Conservation (phyloP, 2,888 invertebrate genomes). For the Pandemis heparana region DNA sequence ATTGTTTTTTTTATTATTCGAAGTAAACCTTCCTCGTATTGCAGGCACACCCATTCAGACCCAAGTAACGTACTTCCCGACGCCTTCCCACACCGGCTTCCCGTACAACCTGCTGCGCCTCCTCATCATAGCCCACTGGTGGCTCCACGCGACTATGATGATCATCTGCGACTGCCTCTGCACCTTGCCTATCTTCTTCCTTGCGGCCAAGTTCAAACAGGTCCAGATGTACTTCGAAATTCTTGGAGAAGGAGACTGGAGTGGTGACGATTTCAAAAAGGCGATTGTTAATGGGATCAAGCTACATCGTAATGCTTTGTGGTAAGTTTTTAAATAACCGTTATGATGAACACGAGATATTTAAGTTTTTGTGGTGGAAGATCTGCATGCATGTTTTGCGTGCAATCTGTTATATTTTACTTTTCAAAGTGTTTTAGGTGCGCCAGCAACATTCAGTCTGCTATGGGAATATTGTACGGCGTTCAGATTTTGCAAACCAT, state of each 20-base stretch:
- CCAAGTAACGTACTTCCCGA: slow-evolving; percentile 62
- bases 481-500: slow-evolving; percentile 64
- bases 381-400: too few relatives aligned
- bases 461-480: slow-evolving; percentile 65
- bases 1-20: too few relatives aligned
- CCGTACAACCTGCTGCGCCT: slow-evolving; percentile 56
- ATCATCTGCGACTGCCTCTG: slow-evolving; percentile 57
- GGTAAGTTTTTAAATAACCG: slow-evolving; percentile 49
- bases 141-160: slow-evolving; percentile 62
- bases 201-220: slow-evolving; percentile 61
- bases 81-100: slow-evolving; percentile 51
- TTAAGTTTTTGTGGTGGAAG: too few relatives aligned
- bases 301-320: slow-evolving; percentile 64
- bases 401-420: too few relatives aligned
- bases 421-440: slow-evolving; percentile 54
- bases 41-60: slow-evolving; percentile 63
- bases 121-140: slow-evolving; percentile 64
- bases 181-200: slow-evolving; percentile 57
- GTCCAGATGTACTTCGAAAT: slow-evolving; percentile 58
- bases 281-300: slow-evolving; percentile 62
- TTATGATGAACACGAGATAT: too few relatives aligned
- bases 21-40: slow-evolving; percentile 18
- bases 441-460: slow-evolving; percentile 59
- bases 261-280: slow-evolving; percentile 53
- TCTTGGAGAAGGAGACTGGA: slow-evolving; percentile 50